Evolutionary conservation across 2,888 invertebrate genomes (phyloP).

Genomic region (Rhabditoides inermis): DNA sequence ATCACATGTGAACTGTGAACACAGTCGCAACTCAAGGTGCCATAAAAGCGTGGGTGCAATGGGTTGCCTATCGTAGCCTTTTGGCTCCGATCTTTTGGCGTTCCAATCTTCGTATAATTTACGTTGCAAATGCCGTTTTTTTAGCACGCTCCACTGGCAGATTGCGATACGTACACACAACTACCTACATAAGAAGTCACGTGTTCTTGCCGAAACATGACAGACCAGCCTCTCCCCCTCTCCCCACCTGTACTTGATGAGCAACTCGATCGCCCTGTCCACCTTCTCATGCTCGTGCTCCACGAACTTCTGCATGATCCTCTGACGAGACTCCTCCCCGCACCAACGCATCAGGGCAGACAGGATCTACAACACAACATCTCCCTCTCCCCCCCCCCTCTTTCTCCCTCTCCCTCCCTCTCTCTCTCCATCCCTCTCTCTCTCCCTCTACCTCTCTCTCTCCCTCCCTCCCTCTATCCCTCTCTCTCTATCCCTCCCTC

Average conservation of each 20-base stretch:
- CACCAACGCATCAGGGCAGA: conserved; percentile 86
- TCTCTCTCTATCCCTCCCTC: no score
- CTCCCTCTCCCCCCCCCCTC: no score
- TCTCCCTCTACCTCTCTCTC: no score
- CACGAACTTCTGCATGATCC: conserved; percentile 85
- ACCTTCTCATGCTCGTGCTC: conserved; percentile 98
- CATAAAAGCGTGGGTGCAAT: no score
- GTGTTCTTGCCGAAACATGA: not conserved
- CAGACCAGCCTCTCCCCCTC: conserved; percentile 3
- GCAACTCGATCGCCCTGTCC: conserved; percentile 85
- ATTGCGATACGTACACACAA: not conserved
- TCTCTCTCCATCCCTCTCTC: no score
- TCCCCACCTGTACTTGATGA: conserved; percentile 69
- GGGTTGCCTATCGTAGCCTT: no score
- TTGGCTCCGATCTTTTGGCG: no score
- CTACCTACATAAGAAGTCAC: not conserved
- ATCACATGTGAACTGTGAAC: no score
- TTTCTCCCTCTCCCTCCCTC: no score
- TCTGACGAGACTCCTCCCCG: conserved; percentile 76
- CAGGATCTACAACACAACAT: conserved; percentile 56
- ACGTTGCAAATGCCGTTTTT: not conserved
- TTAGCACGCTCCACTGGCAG: not conserved
- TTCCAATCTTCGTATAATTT: conserved; percentile 10
- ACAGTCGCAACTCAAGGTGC: no score
- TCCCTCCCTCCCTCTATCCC: no score